phyloP scores from a whole-genome alignment of 2,797 vertebrate species.

The Scolopax rusticola region DNA sequence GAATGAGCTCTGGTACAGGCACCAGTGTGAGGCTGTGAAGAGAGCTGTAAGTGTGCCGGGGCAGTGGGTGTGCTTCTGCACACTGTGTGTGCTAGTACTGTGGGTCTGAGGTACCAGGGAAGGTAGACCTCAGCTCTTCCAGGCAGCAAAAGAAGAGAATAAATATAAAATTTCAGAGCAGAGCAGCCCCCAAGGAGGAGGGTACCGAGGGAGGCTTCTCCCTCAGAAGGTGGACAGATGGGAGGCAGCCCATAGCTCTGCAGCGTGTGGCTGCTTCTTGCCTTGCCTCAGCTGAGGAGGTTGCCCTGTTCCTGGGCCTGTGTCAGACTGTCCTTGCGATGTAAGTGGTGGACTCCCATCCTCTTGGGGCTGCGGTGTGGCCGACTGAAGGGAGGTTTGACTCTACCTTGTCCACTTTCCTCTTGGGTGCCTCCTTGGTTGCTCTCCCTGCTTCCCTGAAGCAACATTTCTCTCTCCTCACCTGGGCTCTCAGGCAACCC shows the following conservation, averaged over 20 bases:
- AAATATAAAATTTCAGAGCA: conserved; percentile 54
- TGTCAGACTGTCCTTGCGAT: conserved; percentile 96
- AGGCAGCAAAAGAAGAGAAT: conserved; percentile 57
- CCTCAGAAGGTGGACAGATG: not conserved
- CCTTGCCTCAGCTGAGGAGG: conserved; percentile 87
- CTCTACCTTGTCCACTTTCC: conserved; percentile 67
- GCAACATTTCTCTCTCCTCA: conserved; percentile 86
- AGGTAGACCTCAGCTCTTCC: conserved; percentile 15
- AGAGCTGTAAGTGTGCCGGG: not conserved
- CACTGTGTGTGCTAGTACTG: conserved; percentile 27
- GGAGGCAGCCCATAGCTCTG: not conserved
- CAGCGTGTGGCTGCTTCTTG: not conserved
- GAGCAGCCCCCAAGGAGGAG: not conserved
- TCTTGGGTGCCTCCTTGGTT: conserved; percentile 36
- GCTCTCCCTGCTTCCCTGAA: conserved; percentile 76
- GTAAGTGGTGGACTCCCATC: conserved; percentile 97
- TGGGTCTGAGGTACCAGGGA: not conserved
- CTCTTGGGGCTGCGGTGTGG: conserved; percentile 94
- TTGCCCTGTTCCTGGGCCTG: conserved; percentile 96
- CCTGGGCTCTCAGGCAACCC: conserved; percentile 79
- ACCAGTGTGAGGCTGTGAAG: conserved; percentile 51
- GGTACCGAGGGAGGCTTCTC: not conserved
- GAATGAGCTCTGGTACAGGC: conserved; percentile 38
- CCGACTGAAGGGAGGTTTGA: conserved; percentile 75
- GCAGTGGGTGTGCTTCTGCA: conserved; percentile 39